Base-by-base conservation (phyloP, 2,113 vertebrate species). In the Grallaria varia region DNA sequence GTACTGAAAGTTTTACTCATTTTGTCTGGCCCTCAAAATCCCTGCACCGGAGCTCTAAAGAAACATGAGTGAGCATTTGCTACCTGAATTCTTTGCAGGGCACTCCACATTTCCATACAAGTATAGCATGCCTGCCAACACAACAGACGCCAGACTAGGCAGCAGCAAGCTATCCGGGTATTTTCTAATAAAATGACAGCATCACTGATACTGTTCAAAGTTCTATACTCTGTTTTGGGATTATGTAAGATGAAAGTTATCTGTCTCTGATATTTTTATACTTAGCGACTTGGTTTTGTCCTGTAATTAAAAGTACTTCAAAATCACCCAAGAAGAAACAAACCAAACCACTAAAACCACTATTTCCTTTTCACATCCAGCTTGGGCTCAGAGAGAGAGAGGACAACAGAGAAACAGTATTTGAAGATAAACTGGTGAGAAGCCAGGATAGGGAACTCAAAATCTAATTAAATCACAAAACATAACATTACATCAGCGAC, bases 391-490 rank as follows among this genome's bases (percentile, higher is more conserved):
- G 18, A 74, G 18, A 80, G 18, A 84, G 12, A 22, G 8, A 50
- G 7, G 30, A 74, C 25, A 82, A 52, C 0, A 0, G 22, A 91
- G 44, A 73, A 85, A 58, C 4, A 20, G 24, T 22, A 42, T 76
- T 63, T 53, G 37, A 85, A 76, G 75, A 82, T 16, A 93, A 81
- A 76, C 13, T 53, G 18, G 12, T 42, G 35, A 84, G 75, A 82
- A 89, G 52, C 6, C 55, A 90, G 71, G 37, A 89, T 6, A 25
- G 13, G 37, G 73, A 87, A 84, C 17, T 88, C 50, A 60, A 66
- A 68, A 56, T 52, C 42, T 47, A 90, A 64, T 52, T 93, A 90
- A 67, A 80, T n/a, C 27, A 76, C n/a, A 92, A 89, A 92, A 58
- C 3, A 2, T 9, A 68, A 19, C 2, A 2, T 56, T 67, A 6